Base-by-base conservation (phyloP, 1,140 invertebrate species). In the Ceratitis capitata region DNA sequence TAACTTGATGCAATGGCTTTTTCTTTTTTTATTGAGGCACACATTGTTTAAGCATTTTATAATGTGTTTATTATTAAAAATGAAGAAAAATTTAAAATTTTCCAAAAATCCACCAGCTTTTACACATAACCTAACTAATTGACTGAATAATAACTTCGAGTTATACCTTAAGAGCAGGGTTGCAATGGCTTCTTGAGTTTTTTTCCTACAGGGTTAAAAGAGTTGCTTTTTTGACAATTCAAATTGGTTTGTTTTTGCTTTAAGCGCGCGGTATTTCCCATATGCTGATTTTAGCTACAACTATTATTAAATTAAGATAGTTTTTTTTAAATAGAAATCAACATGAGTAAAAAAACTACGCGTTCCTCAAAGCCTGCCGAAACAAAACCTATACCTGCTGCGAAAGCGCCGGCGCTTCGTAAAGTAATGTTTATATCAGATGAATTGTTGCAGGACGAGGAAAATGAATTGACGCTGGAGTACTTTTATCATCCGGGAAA, bases 401-500 rank as follows among this genome's bases (percentile, higher is more conserved):
- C 64, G 7, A 88, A 53, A 1, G 19, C 84, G 12, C 58, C 89
- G 1, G 53, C 87, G 7, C 88, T 83, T 35, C 53, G 89, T 45
- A 91, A 91, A 86, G 88, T 91, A 1, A 82, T 91, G 23, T 91
- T 87, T 74, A 84, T 91, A 61, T 86, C 88, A 0, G 47, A 89
- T 26, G 85, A 88, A 14, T 16, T 91, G 14, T 86, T 91, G 19
- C 12, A 58, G 16, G 47, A 86, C 78, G 78, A 49, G 32, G 84
- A 86, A 2, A 51, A 87, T 0, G 85, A 85, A 56, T 83, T 91
- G 16, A 78, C 85, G 12, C 53, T 91, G 61, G 90, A 91, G 56
- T 85, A 87, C 9, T 91, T 91, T 32, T 88, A 87, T 84, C 90
- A 91, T 78, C 90, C 90, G 0, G 90, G 90, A 35, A 89, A 89